Evolutionary conservation across 2,888 invertebrate genomes (phyloP).

Genomic region (Lycocerus yunnanus): DNA sequence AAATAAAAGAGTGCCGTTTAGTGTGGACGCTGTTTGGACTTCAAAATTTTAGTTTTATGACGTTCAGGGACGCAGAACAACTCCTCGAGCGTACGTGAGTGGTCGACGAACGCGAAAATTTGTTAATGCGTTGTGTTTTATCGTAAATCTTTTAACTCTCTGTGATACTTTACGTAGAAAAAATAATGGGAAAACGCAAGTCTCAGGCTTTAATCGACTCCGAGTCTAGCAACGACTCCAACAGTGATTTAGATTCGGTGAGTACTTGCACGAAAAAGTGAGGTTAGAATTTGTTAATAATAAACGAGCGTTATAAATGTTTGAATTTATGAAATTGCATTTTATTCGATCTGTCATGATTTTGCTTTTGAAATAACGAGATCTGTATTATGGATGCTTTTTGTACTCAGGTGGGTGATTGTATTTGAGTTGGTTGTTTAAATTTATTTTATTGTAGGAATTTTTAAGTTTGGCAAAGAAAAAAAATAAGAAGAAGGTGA

Average conservation of each 20-base stretch:
- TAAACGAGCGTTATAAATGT: background rate
- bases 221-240: constrained; percentile 79
- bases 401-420: background rate
- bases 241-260: constrained; percentile 79
- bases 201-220: constrained; percentile 83
- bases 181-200: constrained; percentile 79
- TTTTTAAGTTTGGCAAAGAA: constrained; percentile 81
- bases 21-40: background rate
- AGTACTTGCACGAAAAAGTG: constrained; percentile 53
- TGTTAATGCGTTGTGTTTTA: background rate
- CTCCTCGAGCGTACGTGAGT: background rate
- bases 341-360: background rate
- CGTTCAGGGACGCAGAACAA: background rate
- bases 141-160: background rate
- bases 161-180: background rate
- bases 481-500: constrained; percentile 67
- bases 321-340: background rate
- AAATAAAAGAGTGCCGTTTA: background rate
- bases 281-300: constrained; percentile 17
- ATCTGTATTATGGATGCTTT: background rate
- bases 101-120: background rate
- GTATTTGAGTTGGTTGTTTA: background rate
- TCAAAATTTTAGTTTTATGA: background rate
- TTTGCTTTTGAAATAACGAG: background rate
- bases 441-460: constrained; percentile 63